Evolutionary conservation across 2,888 invertebrate species (phyloP), one percentile per base, ranked within the genome.

Genomic region (Diaprepes abbreviatus): DNA sequence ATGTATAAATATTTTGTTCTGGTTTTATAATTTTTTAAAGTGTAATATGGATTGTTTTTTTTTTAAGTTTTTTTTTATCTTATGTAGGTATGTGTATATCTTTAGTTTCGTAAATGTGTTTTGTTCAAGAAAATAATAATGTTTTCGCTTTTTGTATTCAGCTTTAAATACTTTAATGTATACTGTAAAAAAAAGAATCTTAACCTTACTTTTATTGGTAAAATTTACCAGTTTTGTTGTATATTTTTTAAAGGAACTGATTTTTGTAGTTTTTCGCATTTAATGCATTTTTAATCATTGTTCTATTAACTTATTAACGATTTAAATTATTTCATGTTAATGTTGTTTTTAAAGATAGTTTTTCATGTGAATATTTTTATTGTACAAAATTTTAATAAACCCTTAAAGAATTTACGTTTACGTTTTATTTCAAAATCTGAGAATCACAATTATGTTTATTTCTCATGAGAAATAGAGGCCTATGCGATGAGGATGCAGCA

Each of bases 261-360:
- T 77, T 78, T 75, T 75, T 77, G 73, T 75, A 72, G 71, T 77
- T 78, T 76, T 74, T 74, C 74, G 78, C 77, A 78, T 79, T 79
- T 76, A 79, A 76, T 77, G 77, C 76, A 76, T 73, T 74, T 74
- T 77, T 64, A 67, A 72, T 45, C 71, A 75, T 76, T 76, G 70
- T 79, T 75, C 72, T 76, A 67, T 73, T 79, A 79, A 79, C 78
- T 79, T 79, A 79, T 79, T 79, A 79, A 79, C 77, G 74, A 73
- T 75, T 77, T 76, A 77, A 78, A 78, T 75, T 78, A 76, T 75
- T 79, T 76, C 75, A 77, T 77, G 76, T 76, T 78, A 74, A 76
- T 75, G 75, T 77, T 77, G 77, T 76, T 77, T 78, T 75, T 73
- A 75, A 75, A 43, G 16, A 52, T 64, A 58, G 58, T 31, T 55